Evolutionary conservation across 2,888 invertebrate species (phyloP).

Genomic region (Lithophane socia): DNA sequence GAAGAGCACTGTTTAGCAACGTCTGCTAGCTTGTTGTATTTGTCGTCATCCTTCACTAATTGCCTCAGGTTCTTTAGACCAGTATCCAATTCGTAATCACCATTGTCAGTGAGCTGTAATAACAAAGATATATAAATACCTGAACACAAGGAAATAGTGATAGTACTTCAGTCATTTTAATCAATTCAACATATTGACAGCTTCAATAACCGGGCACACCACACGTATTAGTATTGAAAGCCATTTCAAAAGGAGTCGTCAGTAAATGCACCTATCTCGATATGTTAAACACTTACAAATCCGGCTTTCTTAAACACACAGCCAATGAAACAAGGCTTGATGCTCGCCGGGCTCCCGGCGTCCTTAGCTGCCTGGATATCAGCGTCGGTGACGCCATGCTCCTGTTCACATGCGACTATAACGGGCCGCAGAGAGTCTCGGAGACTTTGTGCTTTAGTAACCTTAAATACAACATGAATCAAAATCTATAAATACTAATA

Average conservation of each 20-base stretch:
- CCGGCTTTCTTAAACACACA: constrained; percentile 25
- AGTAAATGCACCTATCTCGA: neutral
- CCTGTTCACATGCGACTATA: constrained; percentile 40
- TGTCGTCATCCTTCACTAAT: no score
- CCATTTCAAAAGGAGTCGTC: neutral
- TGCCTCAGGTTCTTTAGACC: no score
- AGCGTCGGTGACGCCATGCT: constrained; percentile 33
- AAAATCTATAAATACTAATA: neutral
- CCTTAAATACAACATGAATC: constrained; percentile 39
- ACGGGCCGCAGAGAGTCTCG: constrained; percentile 27
- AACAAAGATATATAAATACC: no score
- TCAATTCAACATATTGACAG: no score
- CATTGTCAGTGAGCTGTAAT: no score
- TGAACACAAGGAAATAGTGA: no score
- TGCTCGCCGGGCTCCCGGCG: neutral
- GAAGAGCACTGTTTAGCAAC: no score
- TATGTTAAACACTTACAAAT: constrained; percentile 21
- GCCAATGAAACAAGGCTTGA: constrained; percentile 52
- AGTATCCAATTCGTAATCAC: no score
- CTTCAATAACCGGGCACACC: no score
- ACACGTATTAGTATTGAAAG: neutral
- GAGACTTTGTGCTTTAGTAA: constrained; percentile 36
- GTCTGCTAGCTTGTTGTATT: no score
- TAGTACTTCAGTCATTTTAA: no score
- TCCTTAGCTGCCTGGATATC: constrained; percentile 49